Conservation (phyloP, 1,140 invertebrate species). For the Aphaenogaster ashmeadi region DNA sequence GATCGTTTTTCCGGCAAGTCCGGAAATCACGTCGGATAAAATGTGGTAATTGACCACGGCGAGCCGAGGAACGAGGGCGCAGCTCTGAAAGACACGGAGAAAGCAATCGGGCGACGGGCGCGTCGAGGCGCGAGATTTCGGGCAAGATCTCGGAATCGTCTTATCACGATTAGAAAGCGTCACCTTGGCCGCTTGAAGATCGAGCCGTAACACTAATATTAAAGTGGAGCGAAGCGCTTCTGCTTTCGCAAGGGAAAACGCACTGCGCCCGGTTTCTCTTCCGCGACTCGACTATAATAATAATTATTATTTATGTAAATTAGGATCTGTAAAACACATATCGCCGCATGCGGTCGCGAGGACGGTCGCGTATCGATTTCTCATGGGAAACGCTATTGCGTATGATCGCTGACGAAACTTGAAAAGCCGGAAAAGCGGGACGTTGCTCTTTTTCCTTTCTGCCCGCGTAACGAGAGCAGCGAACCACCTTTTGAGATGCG, state of each 20-base stretch:
- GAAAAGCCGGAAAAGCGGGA: conserved; percentile 14
- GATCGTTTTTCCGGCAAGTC: background rate
- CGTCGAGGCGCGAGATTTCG: conserved; percentile 19
- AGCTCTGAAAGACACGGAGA: conserved; percentile 18
- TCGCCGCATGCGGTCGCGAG: conserved; percentile 4
- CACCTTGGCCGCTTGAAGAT: background rate
- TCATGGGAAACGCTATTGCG: conserved; percentile 10
- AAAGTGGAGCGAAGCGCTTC: background rate
- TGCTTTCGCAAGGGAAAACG: conserved; percentile 40
- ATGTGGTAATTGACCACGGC: conserved; percentile 20
- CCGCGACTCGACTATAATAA: conserved; percentile 13
- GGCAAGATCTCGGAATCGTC: conserved; percentile 22
- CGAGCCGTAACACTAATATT: background rate
- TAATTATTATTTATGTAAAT: conserved; percentile 62
- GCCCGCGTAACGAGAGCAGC: conserved; percentile 28
- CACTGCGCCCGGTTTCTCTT: conserved; percentile 35
- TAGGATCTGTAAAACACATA: conserved; percentile 32
- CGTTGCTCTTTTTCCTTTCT: background rate
- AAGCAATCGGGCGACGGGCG: conserved; percentile 44
- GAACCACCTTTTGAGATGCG: background rate
- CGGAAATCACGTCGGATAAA: conserved; percentile 11
- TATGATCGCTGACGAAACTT: conserved; percentile 15
- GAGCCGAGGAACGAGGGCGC: conserved; percentile 12
- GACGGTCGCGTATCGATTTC: conserved; percentile 31
- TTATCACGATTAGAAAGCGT: conserved; percentile 59